phyloP scores from a whole-genome alignment of 2,797 vertebrate species.

The Brachymystax lenok region DNA sequence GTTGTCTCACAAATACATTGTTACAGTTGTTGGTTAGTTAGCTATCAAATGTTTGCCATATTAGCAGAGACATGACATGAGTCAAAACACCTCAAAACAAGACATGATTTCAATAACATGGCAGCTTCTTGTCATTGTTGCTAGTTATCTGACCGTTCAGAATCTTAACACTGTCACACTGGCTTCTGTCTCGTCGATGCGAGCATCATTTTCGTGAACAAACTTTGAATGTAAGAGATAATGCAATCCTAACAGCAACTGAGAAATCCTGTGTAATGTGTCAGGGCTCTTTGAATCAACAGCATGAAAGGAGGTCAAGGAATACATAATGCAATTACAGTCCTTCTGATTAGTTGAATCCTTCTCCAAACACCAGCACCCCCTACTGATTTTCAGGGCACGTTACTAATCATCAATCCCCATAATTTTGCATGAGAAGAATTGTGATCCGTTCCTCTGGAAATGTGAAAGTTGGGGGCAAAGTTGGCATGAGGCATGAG shows the following conservation, averaged over 20 bases:
- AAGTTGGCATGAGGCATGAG: background rate
- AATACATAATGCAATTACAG: constrained; percentile 38
- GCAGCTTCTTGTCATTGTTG: too few species aligned
- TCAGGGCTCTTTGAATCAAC: constrained; percentile 27
- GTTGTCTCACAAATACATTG: too few species aligned
- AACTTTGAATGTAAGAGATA: background rate
- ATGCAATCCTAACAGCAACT: constrained; percentile 14
- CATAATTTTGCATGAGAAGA: constrained; percentile 38
- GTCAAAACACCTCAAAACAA: too few species aligned
- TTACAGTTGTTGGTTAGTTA: too few species aligned
- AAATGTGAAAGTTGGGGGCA: constrained; percentile 10
- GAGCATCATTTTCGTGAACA: background rate
- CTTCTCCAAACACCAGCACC: constrained; percentile 22
- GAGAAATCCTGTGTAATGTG: constrained; percentile 16
- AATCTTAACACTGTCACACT: too few species aligned
- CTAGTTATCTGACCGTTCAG: too few species aligned
- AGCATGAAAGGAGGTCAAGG: constrained; percentile 36
- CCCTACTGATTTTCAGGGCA: constrained; percentile 30
- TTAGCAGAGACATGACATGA: too few species aligned
- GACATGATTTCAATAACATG: too few species aligned
- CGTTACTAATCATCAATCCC: constrained; percentile 40
- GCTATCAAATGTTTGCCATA: too few species aligned
- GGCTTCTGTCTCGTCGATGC: too few species aligned
- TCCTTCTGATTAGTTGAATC: constrained; percentile 39
- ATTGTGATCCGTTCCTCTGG: constrained; percentile 22